phyloP scores from a whole-genome alignment of 2,888 invertebrate species.

The Stegophylla sp. region DNA sequence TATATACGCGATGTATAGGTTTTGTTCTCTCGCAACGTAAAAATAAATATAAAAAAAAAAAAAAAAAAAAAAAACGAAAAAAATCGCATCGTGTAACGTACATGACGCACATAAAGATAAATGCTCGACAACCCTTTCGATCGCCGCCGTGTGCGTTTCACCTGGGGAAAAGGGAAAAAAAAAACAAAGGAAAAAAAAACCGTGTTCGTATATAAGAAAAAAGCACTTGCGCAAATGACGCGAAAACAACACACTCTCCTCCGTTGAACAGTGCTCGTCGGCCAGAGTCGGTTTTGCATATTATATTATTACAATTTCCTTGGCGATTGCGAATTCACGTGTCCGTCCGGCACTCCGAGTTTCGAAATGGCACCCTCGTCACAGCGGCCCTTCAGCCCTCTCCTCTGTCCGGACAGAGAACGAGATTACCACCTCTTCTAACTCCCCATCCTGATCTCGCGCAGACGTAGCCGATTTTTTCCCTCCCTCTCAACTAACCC shows the following conservation, averaged over 20 bases:
- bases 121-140: too few relatives aligned
- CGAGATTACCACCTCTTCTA: background rate
- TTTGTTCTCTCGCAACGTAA: too few relatives aligned
- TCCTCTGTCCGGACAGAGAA: background rate
- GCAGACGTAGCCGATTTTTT: background rate
- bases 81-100: too few relatives aligned
- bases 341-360: background rate
- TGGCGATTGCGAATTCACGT: constrained; percentile 43
- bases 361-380: background rate
- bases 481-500: too few relatives aligned
- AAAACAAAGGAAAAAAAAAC: constrained; percentile 27
- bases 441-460: background rate
- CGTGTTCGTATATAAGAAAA: background rate
- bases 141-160: too few relatives aligned
- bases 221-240: constrained; percentile 41
- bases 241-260: background rate
- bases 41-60: too few relatives aligned
- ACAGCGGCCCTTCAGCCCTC: background rate
- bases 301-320: background rate
- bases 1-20: too few relatives aligned
- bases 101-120: too few relatives aligned
- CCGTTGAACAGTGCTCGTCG: too few relatives aligned
- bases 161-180: background rate
- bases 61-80: too few relatives aligned
- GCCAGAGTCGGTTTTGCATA: constrained; percentile 19